Evolutionary conservation across 2,113 vertebrate species (phyloP).

Genomic region (Lutjanus erythropterus): DNA sequence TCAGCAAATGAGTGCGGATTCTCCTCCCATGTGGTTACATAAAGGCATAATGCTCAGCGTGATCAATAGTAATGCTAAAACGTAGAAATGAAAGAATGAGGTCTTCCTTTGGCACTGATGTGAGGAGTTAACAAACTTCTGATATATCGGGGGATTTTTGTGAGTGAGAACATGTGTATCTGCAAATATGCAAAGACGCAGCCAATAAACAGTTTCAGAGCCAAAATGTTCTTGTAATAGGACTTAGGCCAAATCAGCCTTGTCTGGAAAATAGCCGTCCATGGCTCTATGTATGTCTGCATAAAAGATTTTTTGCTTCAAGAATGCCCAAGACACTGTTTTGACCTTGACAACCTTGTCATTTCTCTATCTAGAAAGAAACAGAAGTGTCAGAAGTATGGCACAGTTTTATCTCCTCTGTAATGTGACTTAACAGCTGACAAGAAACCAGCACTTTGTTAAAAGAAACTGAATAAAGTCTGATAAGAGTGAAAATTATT

Average conservation of each 20-base stretch:
- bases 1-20: constrained; percentile 36
- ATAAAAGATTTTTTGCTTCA: constrained; percentile 1
- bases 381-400: constrained; percentile 12
- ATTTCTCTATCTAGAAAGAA: not conserved
- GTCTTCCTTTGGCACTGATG: not conserved
- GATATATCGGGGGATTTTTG: constrained; percentile 42
- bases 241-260: constrained; percentile 25
- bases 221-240: constrained; percentile 45
- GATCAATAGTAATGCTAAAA: constrained; percentile 13
- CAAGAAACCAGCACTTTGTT: no score
- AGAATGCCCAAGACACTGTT: not conserved
- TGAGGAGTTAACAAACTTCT: constrained; percentile 9
- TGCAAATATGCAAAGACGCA: constrained; percentile 53
- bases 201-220: constrained; percentile 61
- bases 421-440: no score
- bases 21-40: constrained; percentile 39
- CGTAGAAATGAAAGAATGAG: no score
- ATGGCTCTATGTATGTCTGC: constrained; percentile 8
- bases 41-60: constrained; percentile 18
- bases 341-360: not conserved
- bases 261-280: constrained; percentile 21
- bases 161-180: constrained; percentile 51
- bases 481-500: no score
- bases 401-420: no score
- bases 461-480: no score